These are phyloP conservation scores for Lagopus muta DNA, from an alignment of 2,113 vertebrate species.

Conservation along the genomic window DNA sequence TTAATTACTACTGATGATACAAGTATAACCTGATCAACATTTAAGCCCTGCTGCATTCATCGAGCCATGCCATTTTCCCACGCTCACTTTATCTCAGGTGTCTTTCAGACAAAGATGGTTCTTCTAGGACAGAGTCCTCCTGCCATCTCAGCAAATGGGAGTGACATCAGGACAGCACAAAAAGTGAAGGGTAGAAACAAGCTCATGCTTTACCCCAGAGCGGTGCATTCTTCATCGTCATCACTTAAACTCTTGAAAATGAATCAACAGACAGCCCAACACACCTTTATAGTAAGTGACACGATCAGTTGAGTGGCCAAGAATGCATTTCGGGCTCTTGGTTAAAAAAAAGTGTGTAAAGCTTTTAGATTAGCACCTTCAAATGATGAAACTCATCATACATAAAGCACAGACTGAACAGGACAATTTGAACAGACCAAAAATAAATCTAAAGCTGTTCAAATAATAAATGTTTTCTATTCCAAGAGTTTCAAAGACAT, in stretches of 20 bases:
- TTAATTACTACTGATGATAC: not conserved
- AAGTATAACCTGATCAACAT: not conserved
- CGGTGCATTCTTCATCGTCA: not conserved
- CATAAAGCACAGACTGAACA: not conserved
- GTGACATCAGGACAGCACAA: not conserved
- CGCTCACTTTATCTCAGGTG: fast-evolving
- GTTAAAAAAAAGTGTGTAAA: not conserved
- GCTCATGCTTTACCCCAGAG: not conserved
- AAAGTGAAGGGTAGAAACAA: not conserved
- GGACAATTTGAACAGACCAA: not conserved
- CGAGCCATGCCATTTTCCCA: not conserved
- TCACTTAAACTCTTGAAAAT: not conserved
- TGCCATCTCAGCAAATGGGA: not conserved
- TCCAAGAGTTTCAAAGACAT: not conserved
- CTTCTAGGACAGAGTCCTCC: not conserved
- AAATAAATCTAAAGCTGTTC: not conserved
- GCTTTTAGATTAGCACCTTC: not conserved
- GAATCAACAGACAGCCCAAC: not conserved
- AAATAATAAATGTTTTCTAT: not conserved
- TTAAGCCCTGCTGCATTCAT: not conserved
- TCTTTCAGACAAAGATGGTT: not conserved
- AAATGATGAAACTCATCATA: not conserved
- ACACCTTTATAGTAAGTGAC: not conserved
- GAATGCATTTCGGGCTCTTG: not conserved
- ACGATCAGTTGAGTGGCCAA: not conserved